A percentile compares a stretch with the other conserved stretches of the same genome.
These are phyloP conservation scores for Struthio camelus DNA, from an alignment of 2,113 vertebrate species.

Conservation along the genomic window DNA sequence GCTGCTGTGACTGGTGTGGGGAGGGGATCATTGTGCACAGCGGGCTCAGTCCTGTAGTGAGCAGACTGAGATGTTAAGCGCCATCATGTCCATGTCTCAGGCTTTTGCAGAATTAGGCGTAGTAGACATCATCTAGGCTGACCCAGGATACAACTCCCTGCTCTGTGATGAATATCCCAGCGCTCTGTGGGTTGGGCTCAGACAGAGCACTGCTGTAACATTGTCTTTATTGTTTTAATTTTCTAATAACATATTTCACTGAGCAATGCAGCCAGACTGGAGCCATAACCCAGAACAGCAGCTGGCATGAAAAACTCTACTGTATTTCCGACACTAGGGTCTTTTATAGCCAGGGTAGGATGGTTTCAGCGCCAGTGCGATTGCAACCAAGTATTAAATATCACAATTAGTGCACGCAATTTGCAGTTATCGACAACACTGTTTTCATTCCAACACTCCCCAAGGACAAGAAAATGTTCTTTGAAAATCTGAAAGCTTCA, in stretches of 20 bases:
- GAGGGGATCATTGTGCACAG: too few relatives aligned
- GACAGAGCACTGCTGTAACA: not conserved
- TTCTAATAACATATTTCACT: conserved; percentile 35
- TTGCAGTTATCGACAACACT: not conserved
- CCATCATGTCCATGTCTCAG: not conserved
- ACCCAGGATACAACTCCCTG: not conserved
- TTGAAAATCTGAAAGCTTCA: not conserved
- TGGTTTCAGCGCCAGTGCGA: conserved; percentile 40
- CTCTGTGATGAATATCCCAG: not conserved
- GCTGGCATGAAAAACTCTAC: conserved; percentile 43
- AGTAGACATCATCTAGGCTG: rapidly evolving
- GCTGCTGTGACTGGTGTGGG: not conserved
- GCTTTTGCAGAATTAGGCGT: not conserved
- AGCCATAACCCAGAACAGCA: conserved; percentile 39
- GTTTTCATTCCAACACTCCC: conserved; percentile 21
- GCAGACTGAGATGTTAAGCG: not conserved
- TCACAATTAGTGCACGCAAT: conserved; percentile 38
- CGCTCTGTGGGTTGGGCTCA: not conserved
- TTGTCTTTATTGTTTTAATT: conserved; percentile 21
- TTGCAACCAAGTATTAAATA: conserved; percentile 50
- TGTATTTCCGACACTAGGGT: conserved; percentile 43
- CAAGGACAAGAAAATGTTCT: not conserved
- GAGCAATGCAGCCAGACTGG: conserved; percentile 62
- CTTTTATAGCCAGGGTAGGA: conserved; percentile 25
- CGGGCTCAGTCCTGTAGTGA: not conserved